Conservation (phyloP, 2,113 vertebrate species). For the Thryonomys swinderianus region DNA sequence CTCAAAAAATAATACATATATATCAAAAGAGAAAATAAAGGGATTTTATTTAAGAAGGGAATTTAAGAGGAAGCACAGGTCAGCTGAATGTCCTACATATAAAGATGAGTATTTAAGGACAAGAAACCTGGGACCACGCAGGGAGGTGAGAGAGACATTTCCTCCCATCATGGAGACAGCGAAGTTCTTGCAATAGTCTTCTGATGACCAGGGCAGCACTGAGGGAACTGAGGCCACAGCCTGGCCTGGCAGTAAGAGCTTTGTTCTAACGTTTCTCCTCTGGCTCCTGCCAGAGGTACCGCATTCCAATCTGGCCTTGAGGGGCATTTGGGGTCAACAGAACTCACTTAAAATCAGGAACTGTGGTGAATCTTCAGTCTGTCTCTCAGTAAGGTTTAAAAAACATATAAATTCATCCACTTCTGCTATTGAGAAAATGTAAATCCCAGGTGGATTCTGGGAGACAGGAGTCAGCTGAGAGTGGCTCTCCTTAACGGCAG, state of each 20-base stretch:
- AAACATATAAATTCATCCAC: neutral
- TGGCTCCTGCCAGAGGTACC: neutral
- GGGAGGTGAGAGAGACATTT: neutral
- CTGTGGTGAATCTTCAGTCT: neutral
- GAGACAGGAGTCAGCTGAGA: neutral
- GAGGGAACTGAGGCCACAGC: neutral
- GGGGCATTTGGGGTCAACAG: neutral
- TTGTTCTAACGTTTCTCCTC: neutral
- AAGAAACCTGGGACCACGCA: neutral
- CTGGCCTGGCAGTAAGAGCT: neutral
- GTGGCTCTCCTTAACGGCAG: neutral
- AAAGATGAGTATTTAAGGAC: neutral
- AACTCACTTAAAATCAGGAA: constrained; percentile 5
- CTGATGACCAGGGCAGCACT: neutral
- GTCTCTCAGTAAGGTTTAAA: neutral
- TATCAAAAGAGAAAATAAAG: neutral
- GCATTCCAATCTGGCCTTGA: neutral
- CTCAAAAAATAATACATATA: too few species aligned
- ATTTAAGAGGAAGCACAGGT: neutral
- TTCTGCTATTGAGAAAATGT: neutral
- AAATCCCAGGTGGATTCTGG: constrained; percentile 1
- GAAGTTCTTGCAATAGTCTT: neutral
- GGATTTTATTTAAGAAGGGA: neutral
- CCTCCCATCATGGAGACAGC: neutral
- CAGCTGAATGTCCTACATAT: neutral